A percentile compares a stretch with the other conserved stretches of the same genome.
phyloP scores from a whole-genome alignment of 1,140 invertebrate species.

The Drosophila equinoxialis region DNA sequence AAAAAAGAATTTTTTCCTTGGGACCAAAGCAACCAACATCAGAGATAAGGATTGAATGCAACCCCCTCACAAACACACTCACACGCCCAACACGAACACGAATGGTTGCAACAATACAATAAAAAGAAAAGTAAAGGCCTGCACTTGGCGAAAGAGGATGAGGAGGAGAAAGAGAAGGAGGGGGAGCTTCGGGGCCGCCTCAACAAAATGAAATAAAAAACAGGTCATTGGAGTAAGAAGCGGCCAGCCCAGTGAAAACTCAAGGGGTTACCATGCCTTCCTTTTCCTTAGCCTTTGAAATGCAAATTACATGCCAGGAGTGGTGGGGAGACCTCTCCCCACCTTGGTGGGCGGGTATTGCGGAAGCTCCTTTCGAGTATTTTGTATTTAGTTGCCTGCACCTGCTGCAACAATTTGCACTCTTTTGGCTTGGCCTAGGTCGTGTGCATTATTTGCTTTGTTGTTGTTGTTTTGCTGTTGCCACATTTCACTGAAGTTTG shows the following conservation, averaged over 20 bases:
- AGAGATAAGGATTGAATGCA: constrained; percentile 77
- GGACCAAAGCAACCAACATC: constrained; percentile 57
- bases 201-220: constrained; percentile 70
- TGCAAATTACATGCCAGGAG: constrained; percentile 68
- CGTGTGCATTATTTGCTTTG: constrained; percentile 18
- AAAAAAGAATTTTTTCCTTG: constrained; percentile 44
- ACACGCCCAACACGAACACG: constrained; percentile 7
- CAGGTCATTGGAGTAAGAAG: constrained; percentile 77
- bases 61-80: constrained; percentile 13
- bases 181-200: neutral
- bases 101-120: constrained; percentile 40
- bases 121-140: constrained; percentile 52
- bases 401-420: constrained; percentile 39
- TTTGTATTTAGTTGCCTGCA: constrained; percentile 70
- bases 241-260: constrained; percentile 30
- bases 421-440: constrained; percentile 52
- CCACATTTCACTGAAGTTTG: constrained; percentile 46
- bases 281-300: constrained; percentile 62
- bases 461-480: constrained; percentile 26
- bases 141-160: neutral
- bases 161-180: constrained; percentile 19
- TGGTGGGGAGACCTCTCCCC: no score
- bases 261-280: constrained; percentile 17
- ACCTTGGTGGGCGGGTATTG: neutral
- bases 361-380: constrained; percentile 72